phyloP scores from a whole-genome alignment of 2,113 vertebrate genomes.

The Nansenia antarctica region DNA sequence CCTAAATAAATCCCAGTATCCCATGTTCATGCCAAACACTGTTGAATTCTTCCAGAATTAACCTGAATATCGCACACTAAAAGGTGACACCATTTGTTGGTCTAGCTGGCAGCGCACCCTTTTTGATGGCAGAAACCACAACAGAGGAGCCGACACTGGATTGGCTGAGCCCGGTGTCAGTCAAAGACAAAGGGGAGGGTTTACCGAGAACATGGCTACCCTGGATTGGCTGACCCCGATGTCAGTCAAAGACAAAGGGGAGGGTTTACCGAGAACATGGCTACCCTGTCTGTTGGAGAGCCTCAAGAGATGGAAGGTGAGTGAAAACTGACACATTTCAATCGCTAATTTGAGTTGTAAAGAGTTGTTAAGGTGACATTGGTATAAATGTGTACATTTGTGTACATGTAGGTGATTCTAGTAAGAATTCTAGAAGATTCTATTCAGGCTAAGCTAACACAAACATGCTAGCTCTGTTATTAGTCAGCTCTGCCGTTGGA shows the following conservation, averaged over 20 bases:
- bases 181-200: constrained; percentile 59
- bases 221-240: constrained; percentile 59
- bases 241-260: constrained; percentile 55
- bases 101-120: constrained; percentile 20
- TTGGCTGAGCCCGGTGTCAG: constrained; percentile 59
- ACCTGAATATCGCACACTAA: background rate
- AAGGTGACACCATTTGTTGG: background rate
- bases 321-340: constrained; percentile 15
- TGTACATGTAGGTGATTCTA: background rate
- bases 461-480: no score
- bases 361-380: background rate
- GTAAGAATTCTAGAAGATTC: no score
- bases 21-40: background rate
- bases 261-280: constrained; percentile 75
- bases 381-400: background rate
- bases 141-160: constrained; percentile 40
- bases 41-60: background rate
- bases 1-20: background rate
- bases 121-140: background rate
- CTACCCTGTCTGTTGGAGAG: constrained; percentile 74
- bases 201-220: constrained; percentile 38
- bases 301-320: constrained; percentile 82
- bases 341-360: background rate
- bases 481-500: no score
- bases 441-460: no score